Conservation (phyloP, 2,888 invertebrate species). For the Psylliodes chrysocephalus region DNA sequence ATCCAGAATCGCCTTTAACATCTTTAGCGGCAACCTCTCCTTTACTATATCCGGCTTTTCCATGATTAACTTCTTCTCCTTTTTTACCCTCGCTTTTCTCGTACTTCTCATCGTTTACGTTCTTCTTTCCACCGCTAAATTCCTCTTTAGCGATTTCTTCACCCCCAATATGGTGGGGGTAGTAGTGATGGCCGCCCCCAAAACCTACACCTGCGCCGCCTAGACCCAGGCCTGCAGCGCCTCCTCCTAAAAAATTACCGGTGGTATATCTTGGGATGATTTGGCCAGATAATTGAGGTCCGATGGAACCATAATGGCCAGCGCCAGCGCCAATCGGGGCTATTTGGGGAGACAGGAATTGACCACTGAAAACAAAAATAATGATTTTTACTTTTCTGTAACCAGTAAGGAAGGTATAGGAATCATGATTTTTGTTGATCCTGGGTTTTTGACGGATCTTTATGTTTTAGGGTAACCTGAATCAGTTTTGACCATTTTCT, state of each 20-base stretch:
- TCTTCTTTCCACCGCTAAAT: slow-evolving; percentile 69
- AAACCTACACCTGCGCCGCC: slow-evolving; percentile 50
- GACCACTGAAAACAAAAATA: neutral
- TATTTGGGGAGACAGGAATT: slow-evolving; percentile 15
- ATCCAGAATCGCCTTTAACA: slow-evolving; percentile 64
- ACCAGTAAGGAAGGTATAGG: no score
- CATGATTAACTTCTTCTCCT: slow-evolving; percentile 68
- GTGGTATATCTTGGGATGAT: slow-evolving; percentile 29
- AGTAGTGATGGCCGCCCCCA: slow-evolving; percentile 47
- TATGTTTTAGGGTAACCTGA: no score
- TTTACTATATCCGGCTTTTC: slow-evolving; percentile 69
- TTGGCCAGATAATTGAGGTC: slow-evolving; percentile 35
- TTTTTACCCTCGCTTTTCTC: slow-evolving; percentile 68
- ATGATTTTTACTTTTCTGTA: no score
- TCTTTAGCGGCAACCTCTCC: slow-evolving; percentile 64
- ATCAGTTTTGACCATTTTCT: no score
- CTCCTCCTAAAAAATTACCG: slow-evolving; percentile 51
- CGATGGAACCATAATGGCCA: slow-evolving; percentile 30
- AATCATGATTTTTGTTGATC: no score
- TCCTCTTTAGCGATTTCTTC: slow-evolving; percentile 67
- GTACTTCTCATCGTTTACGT: slow-evolving; percentile 65
- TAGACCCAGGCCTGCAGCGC: slow-evolving; percentile 52
- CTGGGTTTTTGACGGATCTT: no score
- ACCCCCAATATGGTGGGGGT: slow-evolving; percentile 61
- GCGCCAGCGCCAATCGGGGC: neutral